Evolutionary conservation across 2,888 invertebrate species (phyloP).

Genomic region (Megastigmus dorsalis): DNA sequence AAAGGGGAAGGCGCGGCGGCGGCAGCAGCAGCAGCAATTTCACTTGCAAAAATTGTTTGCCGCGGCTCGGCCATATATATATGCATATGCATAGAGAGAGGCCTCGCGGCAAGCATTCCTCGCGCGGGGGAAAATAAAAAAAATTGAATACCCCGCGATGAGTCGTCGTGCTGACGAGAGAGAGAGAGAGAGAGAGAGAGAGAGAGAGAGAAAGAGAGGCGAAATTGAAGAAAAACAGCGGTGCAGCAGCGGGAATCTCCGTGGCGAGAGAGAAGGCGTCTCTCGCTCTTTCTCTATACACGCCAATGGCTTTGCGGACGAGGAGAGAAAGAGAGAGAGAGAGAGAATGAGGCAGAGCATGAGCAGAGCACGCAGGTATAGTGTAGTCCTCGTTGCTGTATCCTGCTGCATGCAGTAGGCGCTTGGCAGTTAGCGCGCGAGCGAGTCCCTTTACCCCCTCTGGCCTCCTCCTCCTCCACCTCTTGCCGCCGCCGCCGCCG

Average conservation of each 20-base stretch:
- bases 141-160: too few relatives aligned
- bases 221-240: background rate
- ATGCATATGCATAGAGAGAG: slow-evolving; percentile 14
- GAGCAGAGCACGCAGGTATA: too few relatives aligned
- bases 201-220: too few relatives aligned
- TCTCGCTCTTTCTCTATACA: too few relatives aligned
- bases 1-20: background rate
- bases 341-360: slow-evolving; percentile 36
- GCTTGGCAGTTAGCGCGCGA: slow-evolving; percentile 54
- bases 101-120: background rate
- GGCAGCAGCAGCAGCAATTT: too few relatives aligned
- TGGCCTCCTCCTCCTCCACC: slow-evolving; percentile 45
- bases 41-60: slow-evolving; percentile 11
- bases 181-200: too few relatives aligned
- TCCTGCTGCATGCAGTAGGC: slow-evolving; percentile 58
- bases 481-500: slow-evolving; percentile 54
- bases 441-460: too few relatives aligned
- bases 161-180: too few relatives aligned
- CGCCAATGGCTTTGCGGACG: too few relatives aligned
- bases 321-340: slow-evolving; percentile 46
- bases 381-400: too few relatives aligned
- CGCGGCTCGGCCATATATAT: background rate
- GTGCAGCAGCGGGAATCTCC: background rate
- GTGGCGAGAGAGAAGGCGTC: slow-evolving; percentile 8
- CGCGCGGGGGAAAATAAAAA: background rate